phyloP scores from a whole-genome alignment of 1,140 invertebrate species.

The Papilio polytes region DNA sequence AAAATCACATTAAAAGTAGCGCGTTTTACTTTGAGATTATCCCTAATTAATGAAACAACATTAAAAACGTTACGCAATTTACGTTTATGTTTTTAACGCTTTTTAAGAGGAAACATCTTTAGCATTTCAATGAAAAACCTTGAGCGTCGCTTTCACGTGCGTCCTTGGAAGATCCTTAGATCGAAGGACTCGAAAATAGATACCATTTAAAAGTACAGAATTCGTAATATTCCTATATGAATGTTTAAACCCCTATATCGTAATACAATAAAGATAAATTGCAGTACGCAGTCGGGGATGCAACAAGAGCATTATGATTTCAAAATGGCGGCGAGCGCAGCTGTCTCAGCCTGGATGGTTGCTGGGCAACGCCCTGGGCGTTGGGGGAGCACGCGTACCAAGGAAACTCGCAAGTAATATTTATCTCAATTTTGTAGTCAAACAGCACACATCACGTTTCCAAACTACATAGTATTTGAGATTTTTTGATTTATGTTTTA shows the following conservation, averaged over 20 bases:
- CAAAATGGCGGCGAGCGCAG: slow-evolving; percentile 7
- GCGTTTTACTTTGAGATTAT: background rate
- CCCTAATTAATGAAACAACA: background rate
- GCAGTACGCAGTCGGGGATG: slow-evolving; percentile 18
- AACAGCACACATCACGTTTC: no score
- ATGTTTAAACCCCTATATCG: background rate
- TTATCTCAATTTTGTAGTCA: background rate
- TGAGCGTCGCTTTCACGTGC: slow-evolving; percentile 6
- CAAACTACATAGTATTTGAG: no score
- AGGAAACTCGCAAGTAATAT: slow-evolving; percentile 11
- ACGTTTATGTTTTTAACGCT: background rate
- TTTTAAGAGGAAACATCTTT: background rate
- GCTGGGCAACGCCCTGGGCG: slow-evolving; percentile 2
- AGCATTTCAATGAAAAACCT: slow-evolving; percentile 2
- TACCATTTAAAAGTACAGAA: background rate
- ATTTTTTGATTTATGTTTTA: no score
- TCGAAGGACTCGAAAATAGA: background rate
- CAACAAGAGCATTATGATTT: slow-evolving; percentile 26
- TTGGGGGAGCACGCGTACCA: slow-evolving; percentile 17
- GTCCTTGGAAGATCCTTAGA: background rate
- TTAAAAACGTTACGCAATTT: background rate
- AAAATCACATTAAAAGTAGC: background rate
- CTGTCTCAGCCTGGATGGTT: slow-evolving; percentile 24
- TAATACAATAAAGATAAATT: slow-evolving; percentile 30
- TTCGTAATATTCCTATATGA: background rate